A percentile compares a stretch with the other conserved stretches of the same genome.
phyloP scores from a whole-genome alignment of 2,888 invertebrate species.

The Sialis lutaria region DNA sequence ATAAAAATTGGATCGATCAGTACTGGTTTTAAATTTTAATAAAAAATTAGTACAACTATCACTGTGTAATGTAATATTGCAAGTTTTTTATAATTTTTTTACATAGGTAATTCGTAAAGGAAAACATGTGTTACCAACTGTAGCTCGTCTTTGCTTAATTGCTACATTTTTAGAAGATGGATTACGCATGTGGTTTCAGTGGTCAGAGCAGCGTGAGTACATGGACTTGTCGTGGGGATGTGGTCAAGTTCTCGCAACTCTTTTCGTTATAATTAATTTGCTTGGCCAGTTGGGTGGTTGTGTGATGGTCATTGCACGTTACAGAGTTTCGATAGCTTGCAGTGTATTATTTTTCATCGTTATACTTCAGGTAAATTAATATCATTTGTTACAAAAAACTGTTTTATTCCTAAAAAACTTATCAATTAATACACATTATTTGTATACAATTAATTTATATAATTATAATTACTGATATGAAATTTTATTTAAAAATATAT shows the following conservation, averaged over 20 bases:
- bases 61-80: no score
- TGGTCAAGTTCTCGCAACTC: constrained; percentile 80
- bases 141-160: constrained; percentile 90
- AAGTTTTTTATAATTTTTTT: constrained; percentile 13
- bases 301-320: constrained; percentile 84
- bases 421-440: no score
- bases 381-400: no score
- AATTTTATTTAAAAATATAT: no score
- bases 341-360: constrained; percentile 91
- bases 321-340: constrained; percentile 81
- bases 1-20: no score
- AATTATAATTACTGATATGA: no score
- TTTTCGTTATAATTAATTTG: constrained; percentile 92
- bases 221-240: constrained; percentile 97
- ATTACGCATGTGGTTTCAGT: constrained; percentile 97
- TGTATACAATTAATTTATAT: no score
- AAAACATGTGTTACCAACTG: constrained; percentile 83
- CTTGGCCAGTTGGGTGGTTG: constrained; percentile 93
- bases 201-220: constrained; percentile 92
- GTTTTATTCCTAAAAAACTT: no score
- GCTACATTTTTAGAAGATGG: constrained; percentile 99
- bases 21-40: no score
- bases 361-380: constrained; percentile 60
- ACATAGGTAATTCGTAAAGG: constrained; percentile 77
- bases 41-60: no score